Base-by-base conservation (phyloP, 2,888 invertebrate species). In the Lissonota sp. region DNA sequence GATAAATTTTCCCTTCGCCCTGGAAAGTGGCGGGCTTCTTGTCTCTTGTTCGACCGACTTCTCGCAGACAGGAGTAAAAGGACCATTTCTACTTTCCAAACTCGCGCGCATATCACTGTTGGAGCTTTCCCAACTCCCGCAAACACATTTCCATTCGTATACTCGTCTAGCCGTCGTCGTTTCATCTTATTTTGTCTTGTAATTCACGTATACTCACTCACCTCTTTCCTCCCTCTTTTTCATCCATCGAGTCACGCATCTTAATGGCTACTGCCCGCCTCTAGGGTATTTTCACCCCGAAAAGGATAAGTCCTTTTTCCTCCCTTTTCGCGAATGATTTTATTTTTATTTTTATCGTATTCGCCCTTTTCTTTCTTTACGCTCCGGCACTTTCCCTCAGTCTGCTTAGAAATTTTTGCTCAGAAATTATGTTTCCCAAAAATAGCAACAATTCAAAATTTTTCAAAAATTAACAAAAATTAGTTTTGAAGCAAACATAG, bases 1-100 rank as follows among this genome's bases (percentile, higher is more conserved):
- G 66, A 80, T 80, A 80, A 76, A 76, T 80, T 76, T 80, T 72
- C 62, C 51, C 37, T 53, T 55, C 14, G n/a, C n/a, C 39, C 57
- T 12, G 49, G 49, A 26, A 49, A 67, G 49, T 37, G n/a, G 14
- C 49, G 62, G 49, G 71, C 72, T 63, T 67, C 66, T 57, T 49
- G 49, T 58, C 58, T 63, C 49, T 8, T 49, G 5, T n/a, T 4
- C 49, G n/a, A 1, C n/a, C 8, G 44, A 44, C 39, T 14, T 49
- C 57, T 79, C 62, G 57, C 26, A 12, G 73, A 12, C 5, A n/a
- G n/a, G 40, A 44, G 58, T 42, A 14, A 53, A 71, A 63, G 44
- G 66, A 37, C 63, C 46, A 62, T 44, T 26, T 70, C 6, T 26
- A 7, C 55, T 64, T 66, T 60, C 53, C 37, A 46, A 55, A 44